phyloP scores from a whole-genome alignment of 2,797 vertebrate species.

The Myotis planiceps region DNA sequence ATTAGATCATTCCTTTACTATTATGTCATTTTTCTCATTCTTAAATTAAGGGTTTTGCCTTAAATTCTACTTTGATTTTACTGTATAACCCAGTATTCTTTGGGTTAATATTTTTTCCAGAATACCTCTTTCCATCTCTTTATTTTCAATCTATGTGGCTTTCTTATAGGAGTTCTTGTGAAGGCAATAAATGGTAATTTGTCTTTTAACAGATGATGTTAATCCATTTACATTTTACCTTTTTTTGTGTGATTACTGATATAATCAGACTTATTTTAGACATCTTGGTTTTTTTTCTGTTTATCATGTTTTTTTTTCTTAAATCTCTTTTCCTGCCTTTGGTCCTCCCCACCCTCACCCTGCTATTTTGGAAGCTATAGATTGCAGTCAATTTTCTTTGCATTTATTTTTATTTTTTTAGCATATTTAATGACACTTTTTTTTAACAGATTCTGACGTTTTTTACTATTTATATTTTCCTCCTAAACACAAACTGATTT shows the following conservation, averaged over 20 bases:
- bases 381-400: not conserved
- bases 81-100: not conserved
- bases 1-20: not conserved
- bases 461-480: not conserved
- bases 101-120: not conserved
- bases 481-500: not conserved
- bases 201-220: not conserved
- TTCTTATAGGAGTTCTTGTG: not conserved
- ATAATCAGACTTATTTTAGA: not conserved
- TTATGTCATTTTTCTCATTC: not conserved
- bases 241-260: not conserved
- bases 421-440: not conserved
- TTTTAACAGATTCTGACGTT: not conserved
- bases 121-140: not conserved
- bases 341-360: too few relatives aligned
- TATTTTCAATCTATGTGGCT: not conserved
- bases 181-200: not conserved
- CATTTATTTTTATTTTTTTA: not conserved
- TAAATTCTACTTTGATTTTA: not conserved
- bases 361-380: not conserved
- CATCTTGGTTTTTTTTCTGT: not conserved
- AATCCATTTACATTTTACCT: not conserved
- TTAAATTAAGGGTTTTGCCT: not conserved
- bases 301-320: not conserved
- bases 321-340: not conserved